A percentile compares a stretch with the other conserved stretches of the same genome.
phyloP scores from a whole-genome alignment of 2,113 vertebrate genomes.

The Cardinalis cardinalis region DNA sequence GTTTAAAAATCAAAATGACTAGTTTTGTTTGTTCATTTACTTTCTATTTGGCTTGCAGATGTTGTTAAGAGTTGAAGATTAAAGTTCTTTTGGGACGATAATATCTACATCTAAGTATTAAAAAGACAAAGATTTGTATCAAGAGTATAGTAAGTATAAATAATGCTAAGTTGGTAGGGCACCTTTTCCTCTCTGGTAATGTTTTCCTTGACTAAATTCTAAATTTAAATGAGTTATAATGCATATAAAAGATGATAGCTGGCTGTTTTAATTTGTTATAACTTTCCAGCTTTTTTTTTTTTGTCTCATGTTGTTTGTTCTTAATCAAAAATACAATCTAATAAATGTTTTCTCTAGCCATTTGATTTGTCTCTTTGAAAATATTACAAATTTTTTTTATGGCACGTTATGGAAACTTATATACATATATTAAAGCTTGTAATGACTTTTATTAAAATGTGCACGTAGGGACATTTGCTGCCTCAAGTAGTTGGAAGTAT shows the following conservation, averaged over 20 bases:
- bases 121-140: not conserved
- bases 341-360: not conserved
- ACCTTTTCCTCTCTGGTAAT: not conserved
- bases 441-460: not conserved
- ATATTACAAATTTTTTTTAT: not conserved
- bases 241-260: not conserved
- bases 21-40: not conserved
- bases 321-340: not conserved
- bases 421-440: not conserved
- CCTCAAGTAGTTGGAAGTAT: not conserved
- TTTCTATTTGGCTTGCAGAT: not conserved
- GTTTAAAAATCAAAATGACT: rapidly evolving
- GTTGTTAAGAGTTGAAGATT: not conserved
- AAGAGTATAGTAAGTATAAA: not conserved
- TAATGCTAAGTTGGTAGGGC: not conserved
- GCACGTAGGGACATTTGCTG: not conserved
- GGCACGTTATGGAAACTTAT: rapidly evolving
- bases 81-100: not conserved
- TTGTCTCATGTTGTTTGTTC: not conserved
- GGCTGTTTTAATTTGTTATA: not conserved
- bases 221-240: not conserved
- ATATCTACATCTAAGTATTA: not conserved
- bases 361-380: not conserved
- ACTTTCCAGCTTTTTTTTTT: not conserved
- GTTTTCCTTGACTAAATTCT: not conserved